Evolutionary conservation across 2,113 vertebrate genomes (phyloP), one percentile per base, ranked within the genome.

Genomic region (Strix aluco): DNA sequence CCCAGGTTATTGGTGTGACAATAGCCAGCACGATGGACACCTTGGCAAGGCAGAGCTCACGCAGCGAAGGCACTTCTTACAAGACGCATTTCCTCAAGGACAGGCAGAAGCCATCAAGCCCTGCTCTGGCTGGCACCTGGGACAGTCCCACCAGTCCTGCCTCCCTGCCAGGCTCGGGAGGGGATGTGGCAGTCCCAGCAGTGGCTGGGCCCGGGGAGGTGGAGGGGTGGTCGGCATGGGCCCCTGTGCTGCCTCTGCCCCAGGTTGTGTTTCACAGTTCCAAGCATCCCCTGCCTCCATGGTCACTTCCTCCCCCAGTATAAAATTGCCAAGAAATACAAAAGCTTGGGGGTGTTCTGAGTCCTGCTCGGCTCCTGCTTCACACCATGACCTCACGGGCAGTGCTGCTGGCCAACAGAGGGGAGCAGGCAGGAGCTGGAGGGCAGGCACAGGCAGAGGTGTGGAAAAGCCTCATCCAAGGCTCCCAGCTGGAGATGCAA

Each of bases 11-110:
- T 34, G 14, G 34, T 14, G 63, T 57, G 90, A 13, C 7, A 6
- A 10, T 0, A 51, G 40, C 46, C 15, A 9, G 13, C 0, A 0
- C 9, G 71, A n/a, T 9, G 47, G 30, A 23, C 1, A 6, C 23
- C 36, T 26, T 30, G 27, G 61, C 0, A 0, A 67, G 46, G 26
- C 47, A 88, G 34, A 67, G 62, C 58, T 62, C 36, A 18, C 0
- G 0, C 6, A 8, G 13, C 10, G 58, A 54, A 10, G 49, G 44
- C 6, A 5, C 46, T 65, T 32, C 54, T 66, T 61, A 20, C 14
- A 8, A 2, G 9, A 62, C 36, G 8, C 13, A 54, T 51, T 87
- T 67, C 36, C 38, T 36, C 34, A 15, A 12, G 30, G 55, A 70
- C 46, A 52, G 85, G 23, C 38, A 88, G 65, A 59, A 83, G 38